Percentiles rank a stretch among this genome's conserved stretches.
phyloP scores from a whole-genome alignment of 2,113 vertebrate species.

The Cheilinus undulatus region DNA sequence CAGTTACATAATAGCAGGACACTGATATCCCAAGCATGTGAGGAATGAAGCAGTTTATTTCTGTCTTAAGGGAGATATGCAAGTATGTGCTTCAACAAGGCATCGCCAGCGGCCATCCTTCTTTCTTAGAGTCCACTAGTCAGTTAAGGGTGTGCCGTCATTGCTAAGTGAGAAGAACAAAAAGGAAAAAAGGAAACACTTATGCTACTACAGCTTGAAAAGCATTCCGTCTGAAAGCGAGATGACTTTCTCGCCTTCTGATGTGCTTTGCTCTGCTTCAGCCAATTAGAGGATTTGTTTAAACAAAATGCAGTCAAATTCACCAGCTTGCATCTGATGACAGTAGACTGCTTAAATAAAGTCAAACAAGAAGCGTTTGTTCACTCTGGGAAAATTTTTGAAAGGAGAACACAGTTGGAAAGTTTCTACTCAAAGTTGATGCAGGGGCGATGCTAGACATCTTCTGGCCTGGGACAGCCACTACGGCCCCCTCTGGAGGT shows the following conservation, averaged over 20 bases:
- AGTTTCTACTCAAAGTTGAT: too few relatives aligned
- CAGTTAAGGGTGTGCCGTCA: not conserved
- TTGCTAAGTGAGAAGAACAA: too few relatives aligned
- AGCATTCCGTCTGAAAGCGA: too few relatives aligned
- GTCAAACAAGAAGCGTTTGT: not conserved
- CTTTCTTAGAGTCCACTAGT: not conserved
- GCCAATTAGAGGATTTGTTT: constrained; percentile 11
- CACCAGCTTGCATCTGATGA: not conserved
- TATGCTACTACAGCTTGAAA: too few relatives aligned
- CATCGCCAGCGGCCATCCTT: not conserved
- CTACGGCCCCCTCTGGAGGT: too few relatives aligned
- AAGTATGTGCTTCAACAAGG: not conserved
- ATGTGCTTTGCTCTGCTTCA: not conserved
- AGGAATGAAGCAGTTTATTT: not conserved
- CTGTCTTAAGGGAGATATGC: too few relatives aligned
- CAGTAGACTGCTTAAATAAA: not conserved
- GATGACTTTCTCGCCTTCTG: not conserved
- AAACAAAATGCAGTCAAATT: constrained; percentile 27
- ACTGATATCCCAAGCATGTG: constrained; percentile 3
- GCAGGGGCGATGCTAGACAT: too few relatives aligned
- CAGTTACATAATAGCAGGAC: not conserved
- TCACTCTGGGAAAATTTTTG: not conserved
- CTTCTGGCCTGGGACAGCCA: too few relatives aligned
- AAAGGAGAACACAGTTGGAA: too few relatives aligned
- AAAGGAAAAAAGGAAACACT: not conserved